Evolutionary conservation across 1,140 invertebrate genomes (phyloP).

Genomic region (Dendroctonus valens): DNA sequence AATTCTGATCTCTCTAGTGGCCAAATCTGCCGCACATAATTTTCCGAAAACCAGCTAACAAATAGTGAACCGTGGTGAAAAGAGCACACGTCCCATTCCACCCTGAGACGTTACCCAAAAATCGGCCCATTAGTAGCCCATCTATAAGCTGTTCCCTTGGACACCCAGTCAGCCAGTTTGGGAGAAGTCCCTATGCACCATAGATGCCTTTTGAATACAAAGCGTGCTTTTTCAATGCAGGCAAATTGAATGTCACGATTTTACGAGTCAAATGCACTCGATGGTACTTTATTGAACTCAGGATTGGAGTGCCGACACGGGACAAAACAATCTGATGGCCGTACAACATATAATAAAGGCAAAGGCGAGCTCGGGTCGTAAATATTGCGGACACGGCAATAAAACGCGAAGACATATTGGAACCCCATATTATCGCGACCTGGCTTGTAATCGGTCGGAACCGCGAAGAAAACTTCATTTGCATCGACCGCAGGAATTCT

Average conservation of each 20-base stretch:
- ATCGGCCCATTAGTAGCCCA: too few relatives aligned
- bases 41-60: too few relatives aligned
- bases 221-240: not conserved
- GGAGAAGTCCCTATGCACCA: too few relatives aligned
- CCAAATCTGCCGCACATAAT: too few relatives aligned
- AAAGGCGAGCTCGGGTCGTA: conserved; percentile 19
- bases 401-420: conserved; percentile 31
- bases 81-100: too few relatives aligned
- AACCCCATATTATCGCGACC: conserved; percentile 26
- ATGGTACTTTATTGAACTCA: conserved; percentile 20
- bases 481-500: conserved; percentile 3
- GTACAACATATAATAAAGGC: conserved; percentile 21
- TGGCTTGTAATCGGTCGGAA: conserved; percentile 22
- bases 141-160: too few relatives aligned
- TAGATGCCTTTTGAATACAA: too few relatives aligned
- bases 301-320: conserved; percentile 11
- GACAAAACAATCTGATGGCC: conserved; percentile 26
- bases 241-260: conserved; percentile 18
- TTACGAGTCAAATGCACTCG: not conserved
- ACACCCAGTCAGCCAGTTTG: too few relatives aligned
- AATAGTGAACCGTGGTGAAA: too few relatives aligned
- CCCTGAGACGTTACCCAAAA: too few relatives aligned
- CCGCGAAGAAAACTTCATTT: conserved; percentile 28
- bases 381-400: conserved; percentile 21
- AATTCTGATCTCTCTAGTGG: too few relatives aligned